phyloP scores from a whole-genome alignment of 2,888 invertebrate genomes.

The Chalcosyrphus nemorum region DNA sequence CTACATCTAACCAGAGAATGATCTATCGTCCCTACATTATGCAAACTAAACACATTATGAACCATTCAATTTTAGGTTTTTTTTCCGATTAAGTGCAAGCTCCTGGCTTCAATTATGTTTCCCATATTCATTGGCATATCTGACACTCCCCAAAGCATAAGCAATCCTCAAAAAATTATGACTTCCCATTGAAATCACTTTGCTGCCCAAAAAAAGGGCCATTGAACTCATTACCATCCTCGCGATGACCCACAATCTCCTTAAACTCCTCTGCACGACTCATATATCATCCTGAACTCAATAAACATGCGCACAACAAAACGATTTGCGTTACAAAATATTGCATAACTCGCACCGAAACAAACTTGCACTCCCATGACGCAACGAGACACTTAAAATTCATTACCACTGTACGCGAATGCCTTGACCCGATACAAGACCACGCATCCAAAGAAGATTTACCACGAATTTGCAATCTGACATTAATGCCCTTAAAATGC shows the following conservation, averaged over 20 bases:
- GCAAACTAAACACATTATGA: too few species aligned
- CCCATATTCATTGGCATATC: too few species aligned
- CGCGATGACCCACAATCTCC: background rate
- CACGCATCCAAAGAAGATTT: background rate
- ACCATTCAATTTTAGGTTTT: too few species aligned
- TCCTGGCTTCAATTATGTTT: too few species aligned
- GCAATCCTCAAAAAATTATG: too few species aligned
- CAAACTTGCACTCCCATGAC: too few species aligned
- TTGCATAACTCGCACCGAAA: constrained; percentile 38
- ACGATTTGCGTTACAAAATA: background rate
- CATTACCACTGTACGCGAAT: constrained; percentile 53
- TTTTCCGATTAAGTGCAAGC: too few species aligned
- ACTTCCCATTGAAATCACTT: too few species aligned
- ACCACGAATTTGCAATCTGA: constrained; percentile 55
- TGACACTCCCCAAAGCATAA: too few species aligned
- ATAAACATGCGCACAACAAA: constrained; percentile 35
- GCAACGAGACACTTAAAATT: constrained; percentile 49
- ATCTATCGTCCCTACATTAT: too few species aligned
- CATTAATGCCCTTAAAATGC: constrained; percentile 60
- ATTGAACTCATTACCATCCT: background rate
- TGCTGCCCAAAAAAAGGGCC: background rate
- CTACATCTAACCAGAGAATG: too few species aligned
- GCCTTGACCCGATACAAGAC: background rate
- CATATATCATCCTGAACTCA: constrained; percentile 11
- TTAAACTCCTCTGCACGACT: background rate